A percentile compares a stretch with the other conserved stretches of the same genome.
These are phyloP conservation scores for Celastrina argiolus DNA, from an alignment of 2,888 invertebrate species.

Conservation along the genomic window DNA sequence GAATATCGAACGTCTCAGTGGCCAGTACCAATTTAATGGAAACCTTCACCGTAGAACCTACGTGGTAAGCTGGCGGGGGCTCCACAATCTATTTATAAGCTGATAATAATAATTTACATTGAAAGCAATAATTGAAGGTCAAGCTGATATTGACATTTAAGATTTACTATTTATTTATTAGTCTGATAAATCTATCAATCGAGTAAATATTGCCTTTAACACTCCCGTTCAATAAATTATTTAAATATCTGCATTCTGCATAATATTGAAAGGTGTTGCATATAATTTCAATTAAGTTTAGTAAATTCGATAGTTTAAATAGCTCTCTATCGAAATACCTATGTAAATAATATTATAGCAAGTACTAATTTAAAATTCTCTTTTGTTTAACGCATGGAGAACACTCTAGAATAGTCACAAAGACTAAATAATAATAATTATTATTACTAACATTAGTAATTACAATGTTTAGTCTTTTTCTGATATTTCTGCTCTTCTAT, in stretches of 20 bases:
- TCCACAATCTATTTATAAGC: background rate
- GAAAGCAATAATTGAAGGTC: constrained; percentile 46
- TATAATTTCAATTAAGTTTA: constrained; percentile 7
- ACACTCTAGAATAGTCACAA: no score
- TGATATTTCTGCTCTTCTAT: no score
- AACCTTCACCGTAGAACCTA: background rate
- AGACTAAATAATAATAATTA: no score
- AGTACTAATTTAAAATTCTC: no score
- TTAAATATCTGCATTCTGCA: background rate
- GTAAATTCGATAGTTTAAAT: no score
- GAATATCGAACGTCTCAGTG: background rate
- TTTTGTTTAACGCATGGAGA: no score
- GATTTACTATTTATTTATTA: constrained; percentile 19
- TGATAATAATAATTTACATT: constrained; percentile 44
- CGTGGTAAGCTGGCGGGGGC: background rate
- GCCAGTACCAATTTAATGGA: background rate
- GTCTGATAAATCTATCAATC: background rate
- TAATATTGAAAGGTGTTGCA: background rate
- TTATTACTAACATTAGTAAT: no score
- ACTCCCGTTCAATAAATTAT: background rate
- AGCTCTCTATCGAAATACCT: no score
- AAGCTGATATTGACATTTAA: constrained; percentile 32
- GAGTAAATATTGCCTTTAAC: background rate
- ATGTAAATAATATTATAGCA: no score
- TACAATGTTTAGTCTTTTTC: no score